A percentile compares a stretch with the other conserved stretches of the same genome.
Conservation (phyloP, 2,888 invertebrate genomes). For the Gerris lacustris region DNA sequence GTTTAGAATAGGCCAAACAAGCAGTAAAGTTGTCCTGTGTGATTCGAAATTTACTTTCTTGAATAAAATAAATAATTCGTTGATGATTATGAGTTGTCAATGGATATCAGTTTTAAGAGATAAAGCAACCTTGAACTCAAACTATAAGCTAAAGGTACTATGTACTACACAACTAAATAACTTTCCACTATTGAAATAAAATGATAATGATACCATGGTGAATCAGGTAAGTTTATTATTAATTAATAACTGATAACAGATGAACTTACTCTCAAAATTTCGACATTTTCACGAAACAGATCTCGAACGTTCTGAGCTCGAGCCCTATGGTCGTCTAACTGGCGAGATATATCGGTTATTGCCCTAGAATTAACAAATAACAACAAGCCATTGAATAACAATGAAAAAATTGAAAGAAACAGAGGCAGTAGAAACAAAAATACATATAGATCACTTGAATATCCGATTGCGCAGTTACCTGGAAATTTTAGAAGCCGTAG, state of each 20-base stretch:
- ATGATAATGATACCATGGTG: no score
- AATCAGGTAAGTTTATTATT: neutral
- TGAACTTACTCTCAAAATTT: conserved; percentile 49
- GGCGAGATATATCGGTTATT: conserved; percentile 54
- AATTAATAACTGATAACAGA: neutral
- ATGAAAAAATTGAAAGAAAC: conserved; percentile 16
- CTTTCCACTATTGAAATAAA: no score
- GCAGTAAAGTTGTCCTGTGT: no score
- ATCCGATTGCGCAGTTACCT: conserved; percentile 37
- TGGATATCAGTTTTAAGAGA: no score
- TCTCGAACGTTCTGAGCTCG: conserved; percentile 50
- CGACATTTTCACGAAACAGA: conserved; percentile 56
- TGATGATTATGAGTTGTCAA: no score
- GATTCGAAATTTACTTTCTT: no score
- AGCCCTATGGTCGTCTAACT: conserved; percentile 54
- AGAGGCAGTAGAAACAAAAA: conserved; percentile 7
- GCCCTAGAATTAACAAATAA: conserved; percentile 42
- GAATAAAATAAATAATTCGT: no score
- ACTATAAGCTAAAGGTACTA: no score
- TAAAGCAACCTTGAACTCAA: no score
- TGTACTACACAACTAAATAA: no score
- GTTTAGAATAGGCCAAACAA: no score
- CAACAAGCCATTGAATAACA: conserved; percentile 26
- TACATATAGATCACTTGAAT: neutral
- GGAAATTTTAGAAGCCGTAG: conserved; percentile 46